Evolutionary conservation across 2,113 vertebrate species (phyloP), one percentile per base, ranked within the genome.

Genomic region (Hipposideros armiger): DNA sequence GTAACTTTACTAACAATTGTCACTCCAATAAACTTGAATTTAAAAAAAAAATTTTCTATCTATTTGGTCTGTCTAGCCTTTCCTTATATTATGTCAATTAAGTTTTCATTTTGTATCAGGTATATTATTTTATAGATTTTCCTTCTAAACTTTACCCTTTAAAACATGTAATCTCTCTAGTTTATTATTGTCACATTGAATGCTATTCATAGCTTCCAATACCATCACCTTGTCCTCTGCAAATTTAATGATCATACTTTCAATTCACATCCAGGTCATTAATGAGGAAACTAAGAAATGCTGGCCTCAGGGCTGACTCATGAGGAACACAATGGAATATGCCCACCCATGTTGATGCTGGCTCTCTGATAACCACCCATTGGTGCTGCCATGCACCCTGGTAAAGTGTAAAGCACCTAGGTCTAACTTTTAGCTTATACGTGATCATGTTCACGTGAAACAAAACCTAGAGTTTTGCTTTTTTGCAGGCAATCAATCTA

Each of bases 371-470:
- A 96, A 87, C 42, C 28, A 66, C 17, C 15, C n/a, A 85, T 2
- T 87, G 52, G 47, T 87, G 62, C 47, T 90, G 54, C 40, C 52
- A 54, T 11, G 28, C 60, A 78, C 72, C 40, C 32, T 90, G 19
- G 22, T 62, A 66, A 89, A 89, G 19, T 74, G 0, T 64, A 77
- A 81, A n/a, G 28, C 17, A 86, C 5, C 32, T 54, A 42, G 5
- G 56, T 58, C 54, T 84, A 66, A 50, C 66, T 67, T 94, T 97
- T 94, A 92, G 83, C n/a, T 91, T 89, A 74, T 26, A 91, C 84
- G 50, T 20, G 32, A 91, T 80, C 50, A 73, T 64, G 20, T 36
- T 66, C 42, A 28, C 1, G 6, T 88, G n/a, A 91, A 97, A 88
- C 45, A 94, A 88, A 97, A 89, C 42, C 32, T 62, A 80, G 13